Percentiles rank a stretch among this genome's conserved stretches.
phyloP scores from a whole-genome alignment of 2,113 vertebrate species.

The Salvelinus namaycush region DNA sequence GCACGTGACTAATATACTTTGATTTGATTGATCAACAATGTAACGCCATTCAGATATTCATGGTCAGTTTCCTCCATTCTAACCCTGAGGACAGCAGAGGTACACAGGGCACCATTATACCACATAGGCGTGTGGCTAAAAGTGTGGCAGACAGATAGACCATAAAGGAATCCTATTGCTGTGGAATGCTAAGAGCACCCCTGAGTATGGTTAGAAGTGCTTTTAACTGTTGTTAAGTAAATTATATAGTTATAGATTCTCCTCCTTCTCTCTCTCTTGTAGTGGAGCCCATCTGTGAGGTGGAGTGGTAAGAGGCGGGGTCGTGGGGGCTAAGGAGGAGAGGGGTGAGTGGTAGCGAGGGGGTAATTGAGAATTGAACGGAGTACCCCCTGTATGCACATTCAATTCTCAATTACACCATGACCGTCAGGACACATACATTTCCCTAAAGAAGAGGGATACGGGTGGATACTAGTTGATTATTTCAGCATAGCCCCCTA shows the following conservation, averaged over 20 bases:
- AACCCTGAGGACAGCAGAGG: neutral
- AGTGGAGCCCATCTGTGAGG: too few species aligned
- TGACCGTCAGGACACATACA: neutral
- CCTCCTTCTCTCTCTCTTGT: constrained; percentile 41
- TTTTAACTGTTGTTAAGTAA: constrained; percentile 26
- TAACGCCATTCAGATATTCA: constrained; percentile 24
- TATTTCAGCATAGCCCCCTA: neutral
- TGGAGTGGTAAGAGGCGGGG: constrained; percentile 24
- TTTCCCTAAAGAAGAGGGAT: neutral
- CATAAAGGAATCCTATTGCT: constrained; percentile 40
- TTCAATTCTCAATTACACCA: constrained; percentile 14
- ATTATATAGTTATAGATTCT: constrained; percentile 46
- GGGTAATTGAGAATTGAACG: neutral
- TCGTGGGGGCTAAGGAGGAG: neutral
- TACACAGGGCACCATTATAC: constrained; percentile 11
- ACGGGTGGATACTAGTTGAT: neutral
- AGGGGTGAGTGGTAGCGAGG: neutral
- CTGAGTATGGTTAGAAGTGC: constrained; percentile 49
- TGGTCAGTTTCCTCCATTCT: neutral
- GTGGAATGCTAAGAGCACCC: constrained; percentile 54
- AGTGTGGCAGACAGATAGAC: constrained; percentile 47
- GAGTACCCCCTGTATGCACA: constrained; percentile 19
- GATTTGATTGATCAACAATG: neutral
- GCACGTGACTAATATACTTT: too few species aligned
- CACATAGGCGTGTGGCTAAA: constrained; percentile 34